Base-by-base conservation (phyloP, 92 coral and sea anemone species). In the Pocillopora grandis region DNA sequence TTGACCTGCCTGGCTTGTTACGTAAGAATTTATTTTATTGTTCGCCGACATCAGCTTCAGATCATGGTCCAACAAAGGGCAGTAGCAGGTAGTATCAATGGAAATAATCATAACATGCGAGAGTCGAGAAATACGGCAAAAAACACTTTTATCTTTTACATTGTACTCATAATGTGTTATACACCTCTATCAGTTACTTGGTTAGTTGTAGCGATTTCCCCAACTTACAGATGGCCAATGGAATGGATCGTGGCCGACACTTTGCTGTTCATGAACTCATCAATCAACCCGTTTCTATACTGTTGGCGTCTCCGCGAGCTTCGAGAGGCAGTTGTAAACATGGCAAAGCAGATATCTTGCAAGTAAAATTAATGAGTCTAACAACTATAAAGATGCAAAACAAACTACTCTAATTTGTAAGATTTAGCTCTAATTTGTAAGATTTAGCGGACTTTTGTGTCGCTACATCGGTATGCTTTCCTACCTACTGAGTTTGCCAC, bases 241-340 rank as follows among this genome's bases (percentile, higher is more conserved):
- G 17, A 10, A 6, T 78, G 82, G 73, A 78, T 52, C 20, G 55
- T 74, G 13, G 37, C 62, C 5, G 77, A 74, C 20, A 74, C 77
- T 55, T 11, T 74, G 9, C 19, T 20, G n/a, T 74, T 74, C 15
- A 74, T 74, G 77, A 74, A 74, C 37, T 74, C 77, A 23, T 74
- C 77, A 8, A 20, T 74, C 6, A 74, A 74, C 10, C 77, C 77
- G 13, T 12, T 74, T 55, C 57, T 74, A 17, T 74, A 48, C 23
- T 74, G 62, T 17, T 52, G 77, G 77, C 77, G 77, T 18, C 36
- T 52, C 20, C 21, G 58, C 19, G 77, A 56, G 77, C 77, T 74
- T 49, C 77, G 77, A 56, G 12, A 60, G 16, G 77, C 62, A 74
- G 62, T 74, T 23, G 19, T 20, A 49, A 74, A 52, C 33, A 74